Percentiles rank a stretch among this genome's conserved stretches.
Evolutionary conservation across 2,888 invertebrate genomes (phyloP).

Genomic region (Junonia oenone): DNA sequence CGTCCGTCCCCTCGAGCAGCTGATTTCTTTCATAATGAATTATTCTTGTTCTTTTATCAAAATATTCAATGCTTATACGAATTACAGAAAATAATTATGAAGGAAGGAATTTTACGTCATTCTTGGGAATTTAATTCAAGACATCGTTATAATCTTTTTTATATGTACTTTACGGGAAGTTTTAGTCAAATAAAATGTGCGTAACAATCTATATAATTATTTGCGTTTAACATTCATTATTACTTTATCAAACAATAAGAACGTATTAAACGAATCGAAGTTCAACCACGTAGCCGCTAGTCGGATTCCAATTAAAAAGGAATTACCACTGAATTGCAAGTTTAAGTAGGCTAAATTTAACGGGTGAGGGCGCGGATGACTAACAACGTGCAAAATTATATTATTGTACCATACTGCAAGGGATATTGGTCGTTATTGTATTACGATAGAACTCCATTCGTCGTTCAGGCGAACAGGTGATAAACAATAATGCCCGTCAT

Average conservation of each 20-base stretch:
- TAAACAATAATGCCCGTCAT: constrained; percentile 13
- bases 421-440: constrained; percentile 13
- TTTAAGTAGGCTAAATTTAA: constrained; percentile 29
- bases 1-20: constrained; percentile 51
- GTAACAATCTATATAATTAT: no score
- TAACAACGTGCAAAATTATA: constrained; percentile 16
- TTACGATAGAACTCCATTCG: constrained; percentile 14
- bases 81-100: not conserved
- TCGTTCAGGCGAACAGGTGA: constrained; percentile 28
- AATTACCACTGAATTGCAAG: constrained; percentile 34
- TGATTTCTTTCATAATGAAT: constrained; percentile 56
- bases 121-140: no score
- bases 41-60: constrained; percentile 25
- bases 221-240: no score
- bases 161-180: no score
- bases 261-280: not conserved
- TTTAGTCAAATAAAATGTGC: no score
- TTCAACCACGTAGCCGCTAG: constrained; percentile 17
- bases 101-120: not conserved
- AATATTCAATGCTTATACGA: constrained; percentile 8
- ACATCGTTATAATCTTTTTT: no score
- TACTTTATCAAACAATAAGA: not conserved
- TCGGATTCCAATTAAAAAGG: constrained; percentile 45
- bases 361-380: constrained; percentile 25
- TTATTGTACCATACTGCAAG: constrained; percentile 4